Evolutionary conservation across 2,113 vertebrate genomes (phyloP).

Genomic region (Nothoprocta pentlandii): DNA sequence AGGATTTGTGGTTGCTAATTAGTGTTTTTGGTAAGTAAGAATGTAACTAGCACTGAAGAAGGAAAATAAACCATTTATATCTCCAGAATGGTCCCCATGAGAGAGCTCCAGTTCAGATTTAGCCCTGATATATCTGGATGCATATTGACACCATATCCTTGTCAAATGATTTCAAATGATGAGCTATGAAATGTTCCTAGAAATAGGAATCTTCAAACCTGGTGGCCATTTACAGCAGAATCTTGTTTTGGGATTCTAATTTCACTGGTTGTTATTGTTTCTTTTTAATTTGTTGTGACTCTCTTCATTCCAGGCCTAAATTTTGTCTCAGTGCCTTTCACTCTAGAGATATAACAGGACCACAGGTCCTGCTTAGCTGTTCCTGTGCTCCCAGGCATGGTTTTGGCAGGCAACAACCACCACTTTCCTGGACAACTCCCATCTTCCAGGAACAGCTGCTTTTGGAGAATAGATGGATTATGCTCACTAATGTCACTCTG

Average conservation of each 20-base stretch:
- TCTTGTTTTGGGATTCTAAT: fast-evolving
- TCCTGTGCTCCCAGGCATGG: neutral
- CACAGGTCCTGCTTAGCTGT: fast-evolving
- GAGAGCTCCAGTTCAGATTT: neutral
- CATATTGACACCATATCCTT: neutral
- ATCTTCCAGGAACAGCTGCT: neutral
- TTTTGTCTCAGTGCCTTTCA: neutral
- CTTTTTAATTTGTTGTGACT: neutral
- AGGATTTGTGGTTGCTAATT: slow-evolving; percentile 14
- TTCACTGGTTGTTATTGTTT: neutral
- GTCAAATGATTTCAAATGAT: neutral
- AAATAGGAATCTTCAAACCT: neutral
- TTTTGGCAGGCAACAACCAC: neutral
- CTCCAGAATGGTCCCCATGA: neutral
- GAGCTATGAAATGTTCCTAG: neutral
- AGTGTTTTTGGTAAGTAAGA: neutral
- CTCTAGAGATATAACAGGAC: neutral
- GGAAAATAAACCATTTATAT: neutral
- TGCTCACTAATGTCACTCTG: neutral
- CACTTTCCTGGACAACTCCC: neutral
- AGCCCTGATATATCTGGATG: neutral
- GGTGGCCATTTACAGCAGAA: neutral
- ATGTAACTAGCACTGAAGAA: neutral
- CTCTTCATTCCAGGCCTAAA: neutral
- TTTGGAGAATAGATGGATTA: neutral